phyloP scores from a whole-genome alignment of 2,888 invertebrate species.

The Plebejus argus region DNA sequence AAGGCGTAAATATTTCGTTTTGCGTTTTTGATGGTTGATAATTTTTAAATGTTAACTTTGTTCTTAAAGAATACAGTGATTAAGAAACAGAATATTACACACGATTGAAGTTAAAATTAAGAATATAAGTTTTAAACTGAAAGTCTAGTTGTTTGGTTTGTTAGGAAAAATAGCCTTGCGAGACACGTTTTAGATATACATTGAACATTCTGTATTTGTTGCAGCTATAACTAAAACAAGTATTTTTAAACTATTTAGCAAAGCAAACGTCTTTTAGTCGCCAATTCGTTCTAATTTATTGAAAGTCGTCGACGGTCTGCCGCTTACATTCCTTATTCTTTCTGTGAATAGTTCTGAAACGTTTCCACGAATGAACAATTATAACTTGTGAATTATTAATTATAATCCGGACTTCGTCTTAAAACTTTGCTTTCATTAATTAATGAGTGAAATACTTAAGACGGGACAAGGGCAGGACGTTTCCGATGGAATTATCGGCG shows the following conservation, averaged over 20 bases:
- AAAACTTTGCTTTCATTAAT: slow-evolving; percentile 42
- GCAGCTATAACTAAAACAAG: background rate
- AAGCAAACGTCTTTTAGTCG: background rate
- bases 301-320: background rate
- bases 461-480: slow-evolving; percentile 30
- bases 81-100: too few relatives aligned
- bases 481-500: slow-evolving; percentile 40
- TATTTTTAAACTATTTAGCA: background rate
- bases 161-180: too few relatives aligned
- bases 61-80: too few relatives aligned
- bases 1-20: background rate
- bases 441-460: slow-evolving; percentile 43
- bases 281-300: slow-evolving; percentile 1
- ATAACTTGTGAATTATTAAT: slow-evolving; percentile 36
- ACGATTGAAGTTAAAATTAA: too few relatives aligned
- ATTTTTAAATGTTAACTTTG: too few relatives aligned
- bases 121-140: too few relatives aligned
- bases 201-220: background rate
- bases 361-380: slow-evolving; percentile 26
- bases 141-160: too few relatives aligned
- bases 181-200: background rate
- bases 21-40: too few relatives aligned
- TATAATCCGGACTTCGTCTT: slow-evolving; percentile 34
- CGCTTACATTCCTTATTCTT: background rate
- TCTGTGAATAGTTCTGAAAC: slow-evolving; percentile 17